Percentiles rank a stretch among this genome's conserved stretches.
phyloP scores from a whole-genome alignment of 2,113 vertebrate species.

The Plestiodon gilberti region DNA sequence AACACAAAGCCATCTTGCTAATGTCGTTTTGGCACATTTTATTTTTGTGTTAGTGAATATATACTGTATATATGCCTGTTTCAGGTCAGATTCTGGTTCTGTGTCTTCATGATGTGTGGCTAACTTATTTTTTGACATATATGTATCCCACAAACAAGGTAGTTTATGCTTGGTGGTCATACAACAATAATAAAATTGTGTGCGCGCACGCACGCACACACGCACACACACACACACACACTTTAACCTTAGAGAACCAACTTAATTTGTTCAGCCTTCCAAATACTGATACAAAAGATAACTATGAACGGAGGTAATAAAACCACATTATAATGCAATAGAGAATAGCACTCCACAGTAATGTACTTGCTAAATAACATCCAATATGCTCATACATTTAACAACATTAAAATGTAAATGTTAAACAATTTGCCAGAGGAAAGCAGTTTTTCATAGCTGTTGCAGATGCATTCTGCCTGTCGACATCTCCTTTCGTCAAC shows the following conservation, averaged over 20 bases:
- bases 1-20: neutral
- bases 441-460: conserved; percentile 36
- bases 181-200: conserved; percentile 21
- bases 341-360: conserved; percentile 38
- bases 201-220: no score
- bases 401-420: conserved; percentile 60
- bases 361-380: conserved; percentile 64
- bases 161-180: conserved; percentile 20
- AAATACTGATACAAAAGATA: conserved; percentile 67
- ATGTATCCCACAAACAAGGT: neutral
- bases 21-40: neutral
- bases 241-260: conserved; percentile 69
- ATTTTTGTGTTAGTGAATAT: neutral
- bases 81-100: neutral
- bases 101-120: neutral
- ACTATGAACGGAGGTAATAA: conserved; percentile 59
- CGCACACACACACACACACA: conserved; percentile 19
- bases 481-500: conserved; percentile 45
- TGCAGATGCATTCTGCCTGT: conserved; percentile 42
- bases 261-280: conserved; percentile 71
- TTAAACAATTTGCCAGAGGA: conserved; percentile 45
- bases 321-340: conserved; percentile 56
- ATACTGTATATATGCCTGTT: neutral
- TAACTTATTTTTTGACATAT: neutral
- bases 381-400: conserved; percentile 51